These are phyloP conservation scores for Macroglossus sobrinus DNA, from an alignment of 2,113 vertebrate species.

Conservation along the genomic window DNA sequence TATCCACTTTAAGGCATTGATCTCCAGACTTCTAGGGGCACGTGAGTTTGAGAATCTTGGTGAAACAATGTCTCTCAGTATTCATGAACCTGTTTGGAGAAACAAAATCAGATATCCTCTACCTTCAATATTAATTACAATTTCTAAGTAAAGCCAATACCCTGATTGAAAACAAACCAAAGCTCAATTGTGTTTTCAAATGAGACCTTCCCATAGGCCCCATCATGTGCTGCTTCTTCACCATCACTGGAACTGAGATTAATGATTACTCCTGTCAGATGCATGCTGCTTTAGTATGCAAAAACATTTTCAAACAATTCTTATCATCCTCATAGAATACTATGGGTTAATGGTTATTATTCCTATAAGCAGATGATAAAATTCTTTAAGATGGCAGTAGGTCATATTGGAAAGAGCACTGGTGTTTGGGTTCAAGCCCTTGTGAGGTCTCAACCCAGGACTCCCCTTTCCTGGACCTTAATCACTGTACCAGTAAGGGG, in stretches of 20 bases:
- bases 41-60: neutral
- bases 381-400: neutral
- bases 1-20: neutral
- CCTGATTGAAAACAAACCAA: neutral
- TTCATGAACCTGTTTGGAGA: neutral
- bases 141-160: neutral
- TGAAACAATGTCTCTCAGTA: neutral
- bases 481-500: neutral
- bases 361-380: neutral
- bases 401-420: neutral
- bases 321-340: neutral
- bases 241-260: neutral
- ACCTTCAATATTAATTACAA: neutral
- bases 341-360: neutral
- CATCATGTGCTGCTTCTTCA: neutral
- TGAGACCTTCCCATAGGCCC: neutral
- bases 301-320: neutral
- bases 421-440: neutral
- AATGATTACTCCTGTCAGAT: neutral
- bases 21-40: neutral
- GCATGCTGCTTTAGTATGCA: neutral
- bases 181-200: neutral
- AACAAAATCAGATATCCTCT: neutral
- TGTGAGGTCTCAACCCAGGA: neutral
- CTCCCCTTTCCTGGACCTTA: neutral